Evolutionary conservation across 2,888 invertebrate species (phyloP).

Genomic region (Platerodrilus igneus): DNA sequence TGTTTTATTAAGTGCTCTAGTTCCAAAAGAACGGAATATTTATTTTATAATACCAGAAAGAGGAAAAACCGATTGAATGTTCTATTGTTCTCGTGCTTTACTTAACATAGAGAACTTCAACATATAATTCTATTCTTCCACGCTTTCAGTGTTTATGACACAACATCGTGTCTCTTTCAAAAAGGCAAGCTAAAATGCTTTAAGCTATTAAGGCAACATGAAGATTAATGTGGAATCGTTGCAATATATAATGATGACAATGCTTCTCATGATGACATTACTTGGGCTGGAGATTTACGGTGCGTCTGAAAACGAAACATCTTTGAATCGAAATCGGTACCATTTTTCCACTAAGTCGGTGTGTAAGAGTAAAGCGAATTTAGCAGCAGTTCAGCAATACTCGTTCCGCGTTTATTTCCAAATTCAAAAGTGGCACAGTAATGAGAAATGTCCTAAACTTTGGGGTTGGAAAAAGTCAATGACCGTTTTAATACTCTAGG

Average conservation of each 20-base stretch:
- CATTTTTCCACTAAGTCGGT: neutral
- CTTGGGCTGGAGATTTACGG: neutral
- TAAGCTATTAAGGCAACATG: neutral
- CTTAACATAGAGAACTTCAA: conserved; percentile 1
- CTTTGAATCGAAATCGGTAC: neutral
- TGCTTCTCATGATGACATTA: no score
- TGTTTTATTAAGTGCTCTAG: neutral
- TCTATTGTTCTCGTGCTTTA: neutral
- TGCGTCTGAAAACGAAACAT: neutral
- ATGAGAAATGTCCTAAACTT: no score
- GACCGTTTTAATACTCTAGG: no score
- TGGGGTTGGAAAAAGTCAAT: no score
- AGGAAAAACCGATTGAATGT: neutral
- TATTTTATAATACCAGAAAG: conserved; percentile 3
- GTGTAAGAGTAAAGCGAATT: neutral
- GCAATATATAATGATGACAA: neutral
- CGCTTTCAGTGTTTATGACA: conserved; percentile 1
- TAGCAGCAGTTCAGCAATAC: neutral
- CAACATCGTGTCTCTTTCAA: neutral
- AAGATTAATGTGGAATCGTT: neutral
- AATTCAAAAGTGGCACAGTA: no score
- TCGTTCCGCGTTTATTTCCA: no score
- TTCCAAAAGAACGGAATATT: neutral
- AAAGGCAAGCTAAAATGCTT: neutral
- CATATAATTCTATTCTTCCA: conserved; percentile 3